phyloP scores from a whole-genome alignment of 2,888 invertebrate genomes.

The Nomada ferruginata region DNA sequence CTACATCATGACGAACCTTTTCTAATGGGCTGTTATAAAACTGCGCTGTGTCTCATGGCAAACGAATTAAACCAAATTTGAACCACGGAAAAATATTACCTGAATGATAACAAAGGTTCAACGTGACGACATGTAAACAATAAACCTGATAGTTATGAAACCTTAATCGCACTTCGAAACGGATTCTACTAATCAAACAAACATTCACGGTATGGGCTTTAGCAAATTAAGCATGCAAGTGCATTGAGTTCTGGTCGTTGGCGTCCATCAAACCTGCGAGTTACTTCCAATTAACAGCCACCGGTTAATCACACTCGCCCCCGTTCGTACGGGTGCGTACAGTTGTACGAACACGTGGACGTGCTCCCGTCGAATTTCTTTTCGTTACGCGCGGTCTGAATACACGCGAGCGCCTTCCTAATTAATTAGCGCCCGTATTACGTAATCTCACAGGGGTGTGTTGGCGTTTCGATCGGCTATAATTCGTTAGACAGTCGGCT shows the following conservation, averaged over 20 bases:
- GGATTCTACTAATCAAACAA: conserved; percentile 45
- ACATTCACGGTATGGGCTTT: conserved; percentile 32
- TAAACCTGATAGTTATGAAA: conserved; percentile 41
- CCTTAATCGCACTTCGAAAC: conserved; percentile 50
- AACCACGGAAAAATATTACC: neutral
- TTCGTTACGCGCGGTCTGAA: neutral
- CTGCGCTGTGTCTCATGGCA: neutral
- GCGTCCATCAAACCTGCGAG: conserved; percentile 42
- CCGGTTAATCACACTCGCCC: conserved; percentile 35
- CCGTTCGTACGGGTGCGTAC: conserved; percentile 21
- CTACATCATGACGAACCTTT: no score
- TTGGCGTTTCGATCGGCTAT: conserved; percentile 7
- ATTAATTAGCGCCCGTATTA: conserved; percentile 29
- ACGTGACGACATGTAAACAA: neutral
- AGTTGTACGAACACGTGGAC: conserved; percentile 21
- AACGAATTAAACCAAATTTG: neutral
- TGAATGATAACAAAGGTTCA: neutral
- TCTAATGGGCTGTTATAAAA: no score
- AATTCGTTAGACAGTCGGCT: conserved; percentile 3
- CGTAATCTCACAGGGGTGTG: neutral
- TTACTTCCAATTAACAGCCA: conserved; percentile 53
- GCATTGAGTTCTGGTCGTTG: conserved; percentile 16
- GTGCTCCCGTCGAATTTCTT: conserved; percentile 5
- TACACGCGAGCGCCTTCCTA: conserved; percentile 3
- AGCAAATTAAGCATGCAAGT: conserved; percentile 50